These are phyloP conservation scores for Gobio occitaniae DNA, from an alignment of 2,797 vertebrate genomes.

Conservation along the genomic window DNA sequence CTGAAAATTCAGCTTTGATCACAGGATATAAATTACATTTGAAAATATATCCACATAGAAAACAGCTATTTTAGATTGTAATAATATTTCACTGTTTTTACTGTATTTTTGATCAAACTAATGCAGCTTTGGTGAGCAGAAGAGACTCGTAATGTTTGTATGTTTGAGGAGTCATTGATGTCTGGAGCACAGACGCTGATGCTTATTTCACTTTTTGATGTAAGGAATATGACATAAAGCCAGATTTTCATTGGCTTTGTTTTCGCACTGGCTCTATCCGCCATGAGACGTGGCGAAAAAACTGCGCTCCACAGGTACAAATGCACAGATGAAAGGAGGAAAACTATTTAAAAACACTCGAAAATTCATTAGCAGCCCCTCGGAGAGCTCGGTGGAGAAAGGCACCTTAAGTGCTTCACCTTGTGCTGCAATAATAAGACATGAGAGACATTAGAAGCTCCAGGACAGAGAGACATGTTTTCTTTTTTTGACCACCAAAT, in stretches of 20 bases:
- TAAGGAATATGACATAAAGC: too few species aligned
- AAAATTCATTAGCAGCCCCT: constrained; percentile 70
- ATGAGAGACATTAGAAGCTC: constrained; percentile 66
- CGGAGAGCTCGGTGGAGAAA: constrained; percentile 54
- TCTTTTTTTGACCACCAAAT: constrained; percentile 16
- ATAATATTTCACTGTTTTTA: not conserved
- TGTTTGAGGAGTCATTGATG: not conserved
- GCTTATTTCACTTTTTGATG: not conserved
- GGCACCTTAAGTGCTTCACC: constrained; percentile 69
- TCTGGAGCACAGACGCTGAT: not conserved
- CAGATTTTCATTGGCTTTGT: not conserved
- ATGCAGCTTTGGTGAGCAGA: not conserved
- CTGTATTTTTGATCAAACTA: not conserved
- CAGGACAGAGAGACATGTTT: constrained; percentile 48
- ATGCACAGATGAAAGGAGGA: constrained; percentile 32
- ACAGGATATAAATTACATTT: not conserved
- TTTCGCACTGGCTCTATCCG: not conserved
- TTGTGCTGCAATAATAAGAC: constrained; percentile 60
- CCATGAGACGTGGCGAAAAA: not conserved
- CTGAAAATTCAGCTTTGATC: not conserved
- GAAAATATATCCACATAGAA: not conserved
- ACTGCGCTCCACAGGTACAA: constrained; percentile 45
- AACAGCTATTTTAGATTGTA: not conserved
- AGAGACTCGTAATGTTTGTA: not conserved
- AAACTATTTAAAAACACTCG: constrained; percentile 53